A percentile compares a stretch with the other conserved stretches of the same genome.
phyloP scores from a whole-genome alignment of 2,888 invertebrate species.

The Drosophila suboccidentalis region DNA sequence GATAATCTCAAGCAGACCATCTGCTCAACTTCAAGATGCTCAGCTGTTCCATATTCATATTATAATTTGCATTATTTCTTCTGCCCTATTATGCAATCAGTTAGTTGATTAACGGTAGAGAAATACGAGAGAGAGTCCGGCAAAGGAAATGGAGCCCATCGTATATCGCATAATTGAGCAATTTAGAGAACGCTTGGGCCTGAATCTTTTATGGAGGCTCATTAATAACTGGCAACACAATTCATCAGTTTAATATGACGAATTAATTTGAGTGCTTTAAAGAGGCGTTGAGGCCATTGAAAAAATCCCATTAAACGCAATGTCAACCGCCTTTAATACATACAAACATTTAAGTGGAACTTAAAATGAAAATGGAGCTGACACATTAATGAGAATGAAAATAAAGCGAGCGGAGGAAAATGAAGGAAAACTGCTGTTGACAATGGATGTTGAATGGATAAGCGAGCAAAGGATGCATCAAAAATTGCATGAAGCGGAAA shows the following conservation, averaged over 20 bases:
- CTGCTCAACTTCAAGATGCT: not conserved
- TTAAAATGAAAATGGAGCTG: slow-evolving; percentile 11
- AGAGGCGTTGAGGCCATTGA: slow-evolving; percentile 1
- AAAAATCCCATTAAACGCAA: slow-evolving; percentile 21
- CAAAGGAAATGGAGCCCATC: slow-evolving; percentile 8
- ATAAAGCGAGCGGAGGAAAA: not conserved
- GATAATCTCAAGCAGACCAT: not conserved
- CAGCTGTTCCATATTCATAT: slow-evolving; percentile 30
- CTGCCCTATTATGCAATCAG: slow-evolving; percentile 33
- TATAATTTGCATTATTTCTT: slow-evolving; percentile 9
- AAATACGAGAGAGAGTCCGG: slow-evolving; percentile 27
- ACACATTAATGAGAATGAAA: slow-evolving; percentile 18
- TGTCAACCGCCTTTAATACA: slow-evolving; percentile 11
- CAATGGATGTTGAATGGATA: slow-evolving; percentile 3
- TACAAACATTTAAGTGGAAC: slow-evolving; percentile 15
- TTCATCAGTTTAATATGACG: slow-evolving; percentile 76
- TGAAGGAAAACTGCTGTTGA: slow-evolving; percentile 7
- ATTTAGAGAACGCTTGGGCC: slow-evolving; percentile 34
- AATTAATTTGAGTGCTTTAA: slow-evolving; percentile 57
- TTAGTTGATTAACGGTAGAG: slow-evolving; percentile 34
- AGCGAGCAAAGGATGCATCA: slow-evolving; percentile 10
- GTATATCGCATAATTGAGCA: slow-evolving; percentile 57
- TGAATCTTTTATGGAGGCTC: slow-evolving; percentile 33
- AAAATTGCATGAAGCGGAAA: slow-evolving; percentile 36
- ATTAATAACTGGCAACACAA: slow-evolving; percentile 65